Evolutionary conservation across 2,797 vertebrate species (phyloP), one percentile per base, ranked within the genome.

Genomic region (Phaenicophaeus curvirostris): DNA sequence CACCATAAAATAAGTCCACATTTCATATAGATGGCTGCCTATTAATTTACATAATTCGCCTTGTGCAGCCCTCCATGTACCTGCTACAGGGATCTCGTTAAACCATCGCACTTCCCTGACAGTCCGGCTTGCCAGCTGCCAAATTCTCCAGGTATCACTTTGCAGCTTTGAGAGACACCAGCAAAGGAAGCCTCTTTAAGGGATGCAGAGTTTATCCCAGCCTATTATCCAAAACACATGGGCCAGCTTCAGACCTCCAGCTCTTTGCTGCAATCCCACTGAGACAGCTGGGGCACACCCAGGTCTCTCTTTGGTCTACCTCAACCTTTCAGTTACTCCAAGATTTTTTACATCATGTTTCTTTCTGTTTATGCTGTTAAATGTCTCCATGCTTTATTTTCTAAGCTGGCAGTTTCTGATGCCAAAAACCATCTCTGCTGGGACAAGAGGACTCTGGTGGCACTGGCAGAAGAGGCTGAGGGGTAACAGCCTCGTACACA

Each of bases 301-400:
- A 75, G 79, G 46, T 42, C 39, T 93, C 76, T 82, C 58, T 92
- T 50, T 55, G 73, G 37, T 85, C 86, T 94, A 87, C 91, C 86
- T 91, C 78, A 93, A n/a, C 50, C 61, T 90, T 79, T 48, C 79
- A 57, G 1, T n/a, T 78, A 75, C 62, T 77, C 61, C 67, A 76
- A 48, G 78, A 53, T 50, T 21, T 62, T 82, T 63, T 76, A 50
- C 15, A 13, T n/a, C 4, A 8, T 13, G 8, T 27, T 51, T 58
- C 33, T 35, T 82, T 44, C 23, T 92, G 46, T 66, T 76, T 66
- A 89, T 82, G 39, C 23, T 93, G 46, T 66, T 76, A 69, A 92
- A 54, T 39, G 58, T 17, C 17, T 53, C 39, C 28, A 24, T 24
- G 62, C 33, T 66, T 85, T 84, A 15, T 79, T 93, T 92, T 66